A percentile compares a stretch with the other conserved stretches of the same genome.
Evolutionary conservation across 1,140 invertebrate genomes (phyloP).

Genomic region (Littorina saxatilis): DNA sequence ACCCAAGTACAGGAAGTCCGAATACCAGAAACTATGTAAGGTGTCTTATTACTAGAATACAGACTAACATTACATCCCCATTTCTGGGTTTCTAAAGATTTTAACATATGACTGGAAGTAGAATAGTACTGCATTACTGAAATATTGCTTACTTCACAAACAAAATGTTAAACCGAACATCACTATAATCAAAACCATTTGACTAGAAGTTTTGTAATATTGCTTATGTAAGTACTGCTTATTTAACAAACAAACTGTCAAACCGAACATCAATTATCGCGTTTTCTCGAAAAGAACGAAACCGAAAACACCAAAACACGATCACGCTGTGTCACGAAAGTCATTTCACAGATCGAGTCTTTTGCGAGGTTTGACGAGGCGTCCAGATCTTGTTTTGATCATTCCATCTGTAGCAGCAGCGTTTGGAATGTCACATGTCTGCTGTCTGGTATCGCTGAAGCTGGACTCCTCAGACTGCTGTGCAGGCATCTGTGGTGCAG

Average conservation of each 20-base stretch:
- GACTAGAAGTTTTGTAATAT: not conserved
- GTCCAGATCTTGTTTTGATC: not conserved
- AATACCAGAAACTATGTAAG: too few relatives aligned
- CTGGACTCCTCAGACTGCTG: not conserved
- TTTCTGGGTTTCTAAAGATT: not conserved
- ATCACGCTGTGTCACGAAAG: too few relatives aligned
- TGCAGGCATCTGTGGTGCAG: too few relatives aligned
- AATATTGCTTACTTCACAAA: not conserved
- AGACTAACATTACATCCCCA: not conserved
- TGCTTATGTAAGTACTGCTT: not conserved
- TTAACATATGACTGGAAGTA: not conserved
- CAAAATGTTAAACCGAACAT: not conserved
- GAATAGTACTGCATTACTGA: not conserved
- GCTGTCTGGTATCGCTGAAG: not conserved
- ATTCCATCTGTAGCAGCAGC: not conserved
- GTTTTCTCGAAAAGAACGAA: too few relatives aligned
- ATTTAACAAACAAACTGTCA: not conserved
- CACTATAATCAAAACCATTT: not conserved
- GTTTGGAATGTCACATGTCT: not conserved
- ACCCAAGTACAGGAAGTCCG: too few relatives aligned
- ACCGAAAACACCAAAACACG: too few relatives aligned
- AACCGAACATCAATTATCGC: not conserved
- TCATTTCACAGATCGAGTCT: not conserved
- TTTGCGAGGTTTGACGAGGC: not conserved
- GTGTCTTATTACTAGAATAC: too few relatives aligned